Conservation (phyloP, 2,888 invertebrate genomes). For the Euzetes globulus region DNA sequence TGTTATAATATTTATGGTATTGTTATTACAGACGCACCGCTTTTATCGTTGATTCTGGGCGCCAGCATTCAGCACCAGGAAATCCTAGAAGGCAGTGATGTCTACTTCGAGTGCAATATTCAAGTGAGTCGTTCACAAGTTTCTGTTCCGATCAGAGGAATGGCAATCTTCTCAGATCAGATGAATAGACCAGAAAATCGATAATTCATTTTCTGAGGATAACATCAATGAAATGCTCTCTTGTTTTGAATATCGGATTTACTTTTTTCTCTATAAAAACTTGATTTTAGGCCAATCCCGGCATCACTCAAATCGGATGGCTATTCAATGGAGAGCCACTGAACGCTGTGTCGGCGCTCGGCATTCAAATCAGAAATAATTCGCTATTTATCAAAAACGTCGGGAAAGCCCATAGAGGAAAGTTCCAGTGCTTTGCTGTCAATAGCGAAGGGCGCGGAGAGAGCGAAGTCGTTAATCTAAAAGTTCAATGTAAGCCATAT, state of each 20-base stretch:
- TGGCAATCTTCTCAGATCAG: not conserved
- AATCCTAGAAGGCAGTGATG: constrained; percentile 85
- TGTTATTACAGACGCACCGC: constrained; percentile 64
- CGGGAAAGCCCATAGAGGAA: constrained; percentile 39
- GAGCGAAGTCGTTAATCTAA: constrained; percentile 58
- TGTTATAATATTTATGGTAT: constrained; percentile 11
- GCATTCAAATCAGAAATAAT: constrained; percentile 39
- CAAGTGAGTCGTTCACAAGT: constrained; percentile 47
- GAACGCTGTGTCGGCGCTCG: constrained; percentile 32
- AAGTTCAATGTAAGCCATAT: constrained; percentile 70
- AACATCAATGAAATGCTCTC: not conserved
- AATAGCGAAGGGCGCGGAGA: constrained; percentile 39
- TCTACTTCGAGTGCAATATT: constrained; percentile 85
- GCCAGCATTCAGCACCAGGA: constrained; percentile 73
- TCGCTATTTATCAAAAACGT: constrained; percentile 41
- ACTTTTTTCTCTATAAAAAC: not conserved
- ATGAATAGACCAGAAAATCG: not conserved
- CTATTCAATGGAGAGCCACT: constrained; percentile 31
- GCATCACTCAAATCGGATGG: constrained; percentile 37
- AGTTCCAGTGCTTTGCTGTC: constrained; percentile 40
- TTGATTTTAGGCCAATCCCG: constrained; percentile 36
- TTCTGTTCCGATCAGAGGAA: not conserved
- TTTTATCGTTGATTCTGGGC: constrained; percentile 69
- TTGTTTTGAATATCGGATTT: not conserved
- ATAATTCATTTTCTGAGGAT: not conserved